phyloP scores from a whole-genome alignment of 2,113 vertebrate species.

The Edolisoma coerulescens region DNA sequence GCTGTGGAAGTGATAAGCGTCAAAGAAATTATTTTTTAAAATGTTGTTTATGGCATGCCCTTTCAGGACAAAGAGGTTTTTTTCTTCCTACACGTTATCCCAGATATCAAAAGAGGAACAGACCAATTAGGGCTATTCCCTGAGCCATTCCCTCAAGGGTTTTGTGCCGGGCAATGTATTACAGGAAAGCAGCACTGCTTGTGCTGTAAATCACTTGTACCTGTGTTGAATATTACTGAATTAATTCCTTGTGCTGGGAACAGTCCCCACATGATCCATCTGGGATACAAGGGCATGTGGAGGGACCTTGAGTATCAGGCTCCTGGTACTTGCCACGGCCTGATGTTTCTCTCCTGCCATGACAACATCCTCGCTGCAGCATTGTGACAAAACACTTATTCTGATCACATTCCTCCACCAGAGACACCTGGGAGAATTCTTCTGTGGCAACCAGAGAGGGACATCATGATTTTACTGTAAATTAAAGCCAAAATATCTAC shows the following conservation, averaged over 20 bases:
- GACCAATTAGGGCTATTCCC: not conserved
- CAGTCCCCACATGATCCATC: not conserved
- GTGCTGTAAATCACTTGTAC: not conserved
- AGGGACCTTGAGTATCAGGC: not conserved
- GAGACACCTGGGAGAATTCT: not conserved
- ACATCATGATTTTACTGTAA: not conserved
- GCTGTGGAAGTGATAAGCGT: not conserved
- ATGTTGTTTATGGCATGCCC: not conserved
- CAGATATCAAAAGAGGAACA: not conserved
- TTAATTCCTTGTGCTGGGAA: not conserved
- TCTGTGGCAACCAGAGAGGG: not conserved
- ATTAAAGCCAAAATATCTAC: not conserved
- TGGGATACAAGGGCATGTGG: not conserved
- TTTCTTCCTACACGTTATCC: not conserved
- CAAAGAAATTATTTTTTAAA: not conserved
- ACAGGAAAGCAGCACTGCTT: not conserved
- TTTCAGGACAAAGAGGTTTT: not conserved
- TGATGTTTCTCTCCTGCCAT: not conserved
- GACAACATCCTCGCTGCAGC: not conserved
- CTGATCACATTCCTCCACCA: not conserved
- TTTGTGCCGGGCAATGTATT: not conserved
- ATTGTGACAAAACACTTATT: not conserved
- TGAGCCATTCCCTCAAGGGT: not conserved
- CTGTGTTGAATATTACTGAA: not conserved
- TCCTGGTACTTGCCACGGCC: not conserved